Conservation (phyloP, 1,140 invertebrate species). For the Listronotus oregonensis region DNA sequence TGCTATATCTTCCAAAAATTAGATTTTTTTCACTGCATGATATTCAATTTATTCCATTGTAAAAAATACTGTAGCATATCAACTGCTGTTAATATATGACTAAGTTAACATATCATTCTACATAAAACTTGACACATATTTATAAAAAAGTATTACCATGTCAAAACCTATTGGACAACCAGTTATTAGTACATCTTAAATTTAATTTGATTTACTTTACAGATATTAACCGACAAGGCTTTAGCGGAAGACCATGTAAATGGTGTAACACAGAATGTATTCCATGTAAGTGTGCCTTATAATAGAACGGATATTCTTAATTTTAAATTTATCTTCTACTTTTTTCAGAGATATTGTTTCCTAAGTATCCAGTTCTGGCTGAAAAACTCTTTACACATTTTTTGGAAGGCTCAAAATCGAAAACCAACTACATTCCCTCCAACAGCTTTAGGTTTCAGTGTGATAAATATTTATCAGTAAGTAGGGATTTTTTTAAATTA, state of each 20-base stretch:
- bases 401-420: slow-evolving; percentile 63
- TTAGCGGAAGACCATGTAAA: slow-evolving; percentile 67
- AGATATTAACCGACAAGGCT: slow-evolving; percentile 68
- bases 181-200: too few relatives aligned
- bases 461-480: slow-evolving; percentile 65
- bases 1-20: too few relatives aligned
- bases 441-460: slow-evolving; percentile 71
- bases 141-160: too few relatives aligned
- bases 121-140: too few relatives aligned
- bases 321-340: slow-evolving; percentile 35
- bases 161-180: too few relatives aligned
- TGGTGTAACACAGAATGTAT: slow-evolving; percentile 67
- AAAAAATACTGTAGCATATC: too few relatives aligned
- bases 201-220: slow-evolving; percentile 20
- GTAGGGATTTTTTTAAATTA: too few relatives aligned
- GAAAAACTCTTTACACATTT: slow-evolving; percentile 70
- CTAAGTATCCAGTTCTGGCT: slow-evolving; percentile 74
- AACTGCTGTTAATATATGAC: too few relatives aligned
- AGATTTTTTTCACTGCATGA: too few relatives aligned
- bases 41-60: too few relatives aligned
- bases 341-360: slow-evolving; percentile 73
- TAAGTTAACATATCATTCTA: too few relatives aligned
- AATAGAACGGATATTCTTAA: not conserved
- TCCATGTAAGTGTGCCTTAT: slow-evolving; percentile 60
- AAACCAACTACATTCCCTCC: slow-evolving; percentile 64